Base-by-base conservation (phyloP, 2,797 vertebrate species). In the Sebastiscus albofasciatus region DNA sequence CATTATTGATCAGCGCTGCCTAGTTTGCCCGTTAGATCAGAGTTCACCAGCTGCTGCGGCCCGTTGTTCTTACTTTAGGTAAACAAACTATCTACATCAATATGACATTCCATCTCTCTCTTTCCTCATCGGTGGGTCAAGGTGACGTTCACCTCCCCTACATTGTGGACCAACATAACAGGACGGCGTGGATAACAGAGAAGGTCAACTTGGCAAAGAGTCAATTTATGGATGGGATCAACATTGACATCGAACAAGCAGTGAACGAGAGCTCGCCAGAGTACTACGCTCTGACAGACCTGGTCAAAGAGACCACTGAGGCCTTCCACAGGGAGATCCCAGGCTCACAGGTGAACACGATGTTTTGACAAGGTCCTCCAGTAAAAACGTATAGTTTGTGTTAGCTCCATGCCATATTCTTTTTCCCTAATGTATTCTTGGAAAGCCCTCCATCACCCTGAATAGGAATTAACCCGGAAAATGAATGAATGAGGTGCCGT, bases 201-300 rank as follows among this genome's bases (percentile, higher is more conserved):
- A 95, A 97, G 79, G 87, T 99, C 71, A 80, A 91, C 27, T 91
- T 98, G 92, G 97, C 97, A 60, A 98, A 97, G 93, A 92, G 59
- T 1, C 98, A 98, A 82, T 96, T 97, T 71, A 97, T 99, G 98
- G 98, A 99, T 89, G 98, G 98, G 67, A 98, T 99, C 93, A 99
- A 99, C 92, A 85, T 99, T 67, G 98, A 99, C 83, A 96, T 99
- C 86, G 98, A 99, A 75, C 97, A 99, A 78, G 95, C 93, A n/a
- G 96, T 98, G 74, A 92, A 91, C 0, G 70, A 90, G 65, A 92
- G 72, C 18, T 97, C 97, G 0, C 90, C 95, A 0, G 96, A 98
- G 87, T 98, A 97, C 87, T 84, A 95, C 16, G 97, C 98, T 42
- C 83, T 99, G 90, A 99, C 97, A 52, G 92, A 94, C 20, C 94